Evolutionary conservation across 2,888 invertebrate genomes (phyloP).

Genomic region (Choreutis nemorana): DNA sequence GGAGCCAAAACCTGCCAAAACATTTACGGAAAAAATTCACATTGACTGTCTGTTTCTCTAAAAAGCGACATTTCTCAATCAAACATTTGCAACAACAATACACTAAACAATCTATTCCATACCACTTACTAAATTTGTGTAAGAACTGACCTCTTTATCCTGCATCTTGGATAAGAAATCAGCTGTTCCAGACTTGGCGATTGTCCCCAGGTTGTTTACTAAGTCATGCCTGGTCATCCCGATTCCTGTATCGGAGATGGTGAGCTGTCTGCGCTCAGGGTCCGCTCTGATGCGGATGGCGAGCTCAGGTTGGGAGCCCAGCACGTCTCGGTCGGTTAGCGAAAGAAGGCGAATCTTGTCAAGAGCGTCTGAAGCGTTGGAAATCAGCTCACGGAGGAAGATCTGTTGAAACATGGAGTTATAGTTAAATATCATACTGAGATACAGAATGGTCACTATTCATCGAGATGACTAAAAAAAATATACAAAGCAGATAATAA

Average conservation of each 20-base stretch:
- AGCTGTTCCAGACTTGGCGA: conserved; percentile 97
- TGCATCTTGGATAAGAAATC: conserved; percentile 95
- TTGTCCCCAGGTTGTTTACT: conserved; percentile 95
- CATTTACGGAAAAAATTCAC: too few species aligned
- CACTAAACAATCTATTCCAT: too few species aligned
- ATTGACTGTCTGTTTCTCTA: too few species aligned
- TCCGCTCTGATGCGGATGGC: conserved; percentile 93
- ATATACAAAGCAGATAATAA: too few species aligned
- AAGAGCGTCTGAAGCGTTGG: conserved; percentile 98
- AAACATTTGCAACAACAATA: too few species aligned
- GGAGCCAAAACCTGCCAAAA: too few species aligned
- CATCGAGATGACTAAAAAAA: too few species aligned
- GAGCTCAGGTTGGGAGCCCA: conserved; percentile 83
- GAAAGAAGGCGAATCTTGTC: conserved; percentile 97
- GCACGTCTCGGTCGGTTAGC: conserved; percentile 82
- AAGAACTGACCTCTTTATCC: conserved; percentile 65
- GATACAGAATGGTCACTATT: too few species aligned
- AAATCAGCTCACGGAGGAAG: conserved; percentile 96
- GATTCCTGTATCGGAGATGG: conserved; percentile 95
- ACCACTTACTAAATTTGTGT: conserved; percentile 14
- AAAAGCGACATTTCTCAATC: too few species aligned
- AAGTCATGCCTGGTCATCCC: conserved; percentile 97
- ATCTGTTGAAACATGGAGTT: conserved; percentile 74
- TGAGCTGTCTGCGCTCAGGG: conserved; percentile 88
- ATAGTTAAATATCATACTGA: too few species aligned